These are phyloP conservation scores for Plodia interpunctella DNA, from an alignment of 1,140 invertebrate species.

Conservation along the genomic window DNA sequence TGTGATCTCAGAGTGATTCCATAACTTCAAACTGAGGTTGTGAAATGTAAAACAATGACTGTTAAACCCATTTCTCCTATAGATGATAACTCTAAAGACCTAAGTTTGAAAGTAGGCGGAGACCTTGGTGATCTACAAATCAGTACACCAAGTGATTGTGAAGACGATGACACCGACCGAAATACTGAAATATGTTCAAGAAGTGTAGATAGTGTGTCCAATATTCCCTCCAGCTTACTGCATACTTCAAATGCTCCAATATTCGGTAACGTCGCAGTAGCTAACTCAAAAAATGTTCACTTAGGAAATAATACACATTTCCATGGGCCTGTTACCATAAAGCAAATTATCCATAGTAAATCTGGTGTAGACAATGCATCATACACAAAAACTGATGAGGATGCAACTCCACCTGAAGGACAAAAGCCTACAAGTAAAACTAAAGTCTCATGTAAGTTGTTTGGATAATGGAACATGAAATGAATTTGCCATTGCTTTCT, in stretches of 20 bases:
- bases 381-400: conserved; percentile 44
- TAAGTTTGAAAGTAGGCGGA: conserved; percentile 42
- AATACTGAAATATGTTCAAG: conserved; percentile 28
- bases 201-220: conserved; percentile 24
- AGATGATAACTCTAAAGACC: conserved; percentile 23
- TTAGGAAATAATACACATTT: conserved; percentile 66
- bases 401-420: conserved; percentile 15
- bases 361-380: conserved; percentile 52
- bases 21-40: not conserved
- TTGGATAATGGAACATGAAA: not conserved
- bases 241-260: conserved; percentile 32
- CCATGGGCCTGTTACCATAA: conserved; percentile 63
- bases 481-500: too few species aligned
- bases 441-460: conserved; percentile 29
- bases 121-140: conserved; percentile 53
- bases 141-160: conserved; percentile 34
- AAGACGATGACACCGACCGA: conserved; percentile 27
- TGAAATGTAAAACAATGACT: conserved; percentile 30
- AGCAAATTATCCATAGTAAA: conserved; percentile 49
- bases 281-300: conserved; percentile 56
- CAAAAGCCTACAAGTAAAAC: conserved; percentile 17
- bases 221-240: conserved; percentile 34
- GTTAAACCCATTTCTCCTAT: conserved; percentile 26
- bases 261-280: conserved; percentile 42
- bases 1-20: too few species aligned